A percentile compares a stretch with the other conserved stretches of the same genome.
Evolutionary conservation across 1,140 invertebrate genomes (phyloP).

Genomic region (Drosophila lacertosa): DNA sequence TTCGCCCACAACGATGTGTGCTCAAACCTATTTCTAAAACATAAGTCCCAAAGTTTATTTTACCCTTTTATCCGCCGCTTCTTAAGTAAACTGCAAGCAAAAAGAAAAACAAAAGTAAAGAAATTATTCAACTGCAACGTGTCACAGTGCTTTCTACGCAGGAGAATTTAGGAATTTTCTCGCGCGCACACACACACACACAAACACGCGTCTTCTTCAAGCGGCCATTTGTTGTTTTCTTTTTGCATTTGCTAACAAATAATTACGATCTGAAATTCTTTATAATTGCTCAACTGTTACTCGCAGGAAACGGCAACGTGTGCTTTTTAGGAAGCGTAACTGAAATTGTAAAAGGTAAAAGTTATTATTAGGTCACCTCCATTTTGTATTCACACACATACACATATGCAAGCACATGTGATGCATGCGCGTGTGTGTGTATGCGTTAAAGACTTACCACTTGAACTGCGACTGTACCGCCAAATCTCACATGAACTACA

Average conservation of each 20-base stretch:
- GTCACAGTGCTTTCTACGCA: conserved; percentile 15
- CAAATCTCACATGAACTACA: background rate
- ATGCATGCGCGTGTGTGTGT: conserved; percentile 13
- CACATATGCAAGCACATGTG: conserved; percentile 9
- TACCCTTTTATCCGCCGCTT: conserved; percentile 16
- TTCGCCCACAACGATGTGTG: conserved; percentile 20
- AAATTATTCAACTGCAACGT: conserved; percentile 33
- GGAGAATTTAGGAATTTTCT: conserved; percentile 7
- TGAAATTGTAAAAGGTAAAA: conserved; percentile 26
- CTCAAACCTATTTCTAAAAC: conserved; percentile 56
- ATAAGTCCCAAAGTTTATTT: conserved; percentile 11
- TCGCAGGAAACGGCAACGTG: conserved; percentile 19
- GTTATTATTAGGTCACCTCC: conserved; percentile 59
- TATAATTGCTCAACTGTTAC: conserved; percentile 30
- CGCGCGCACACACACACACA: conserved; percentile 13
- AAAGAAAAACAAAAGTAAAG: background rate
- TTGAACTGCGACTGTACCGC: conserved; percentile 39
- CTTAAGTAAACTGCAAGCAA: background rate
- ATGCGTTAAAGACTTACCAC: conserved; percentile 38
- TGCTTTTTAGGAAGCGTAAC: conserved; percentile 10
- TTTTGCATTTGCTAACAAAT: background rate
- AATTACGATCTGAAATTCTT: background rate
- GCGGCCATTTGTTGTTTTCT: background rate
- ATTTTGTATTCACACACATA: conserved; percentile 31
- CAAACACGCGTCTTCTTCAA: background rate